Conservation (phyloP, 2,113 vertebrate genomes). For the Oxyura jamaicensis region DNA sequence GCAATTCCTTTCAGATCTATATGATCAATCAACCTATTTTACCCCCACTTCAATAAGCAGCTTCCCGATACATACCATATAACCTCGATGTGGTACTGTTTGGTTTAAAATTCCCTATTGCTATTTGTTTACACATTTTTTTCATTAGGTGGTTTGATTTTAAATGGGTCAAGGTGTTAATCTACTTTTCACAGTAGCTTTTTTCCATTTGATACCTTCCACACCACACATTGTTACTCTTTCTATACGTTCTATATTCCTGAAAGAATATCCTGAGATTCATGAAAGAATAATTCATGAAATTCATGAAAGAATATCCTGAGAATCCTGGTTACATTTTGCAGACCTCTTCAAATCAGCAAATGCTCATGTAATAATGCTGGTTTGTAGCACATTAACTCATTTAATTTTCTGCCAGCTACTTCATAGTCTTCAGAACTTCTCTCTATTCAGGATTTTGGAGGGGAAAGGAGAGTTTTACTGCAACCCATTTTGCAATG, state of each 20-base stretch:
- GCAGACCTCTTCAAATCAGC: background rate
- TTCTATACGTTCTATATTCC: background rate
- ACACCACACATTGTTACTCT: accelerated
- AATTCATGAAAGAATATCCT: too few relatives aligned
- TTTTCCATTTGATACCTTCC: background rate
- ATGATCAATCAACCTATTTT: background rate
- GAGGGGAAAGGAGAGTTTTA: background rate
- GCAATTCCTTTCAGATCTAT: background rate
- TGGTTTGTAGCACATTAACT: background rate
- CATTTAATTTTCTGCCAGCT: background rate
- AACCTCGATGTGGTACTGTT: background rate
- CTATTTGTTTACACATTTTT: background rate
- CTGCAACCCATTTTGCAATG: background rate
- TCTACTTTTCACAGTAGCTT: background rate
- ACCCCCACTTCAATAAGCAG: background rate
- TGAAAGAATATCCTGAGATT: background rate
- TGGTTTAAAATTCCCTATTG: background rate
- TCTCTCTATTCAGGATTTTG: background rate
- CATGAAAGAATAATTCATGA: too few relatives aligned
- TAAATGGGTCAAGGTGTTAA: background rate
- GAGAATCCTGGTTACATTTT: background rate
- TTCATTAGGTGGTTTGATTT: background rate
- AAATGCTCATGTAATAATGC: background rate
- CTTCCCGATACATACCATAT: background rate
- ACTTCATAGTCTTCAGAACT: background rate